Base-by-base conservation (phyloP, 2,888 invertebrate genomes). In the Andrena flavipes region DNA sequence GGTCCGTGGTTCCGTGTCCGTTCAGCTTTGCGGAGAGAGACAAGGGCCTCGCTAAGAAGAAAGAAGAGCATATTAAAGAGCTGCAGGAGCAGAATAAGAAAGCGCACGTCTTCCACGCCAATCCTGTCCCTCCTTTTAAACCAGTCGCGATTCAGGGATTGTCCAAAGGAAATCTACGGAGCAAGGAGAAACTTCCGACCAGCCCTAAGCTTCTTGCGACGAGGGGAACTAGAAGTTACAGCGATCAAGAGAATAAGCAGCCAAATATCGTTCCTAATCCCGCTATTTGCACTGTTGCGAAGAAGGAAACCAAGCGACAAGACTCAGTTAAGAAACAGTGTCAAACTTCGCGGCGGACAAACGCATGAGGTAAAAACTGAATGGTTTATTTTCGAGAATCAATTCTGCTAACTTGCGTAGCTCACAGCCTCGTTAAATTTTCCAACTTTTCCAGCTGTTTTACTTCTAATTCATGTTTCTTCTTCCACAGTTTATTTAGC, bases 101-200 rank as follows among this genome's bases (percentile, higher is more conserved):
- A 10, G 95, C 95, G 0, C 94, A 95, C 0, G 95, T 95, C 84
- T 97, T 97, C 89, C 96, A 96, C 92, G 97, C 97, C 0, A 96
- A 96, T 68, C 97, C 97, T 0, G 91, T 96, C 16, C 97, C 97
- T 0, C 87, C 94, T 93, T 88, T 95, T 89, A 90, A 95, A 93
- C 92, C 94, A 76, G 74, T 95, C 91, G 93, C 94, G 86, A 82
- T 94, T 51, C 93, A 89, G 74, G 71, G 90, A 8, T 69, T 69
- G 49, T 88, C 91, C 0, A 94, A 94, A 16, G 91, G 91, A 3
- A 91, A 84, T 70, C 51, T 88, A 54, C 84, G 62, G n/a, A 67
- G 42, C 56, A 90, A 85, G 49, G 88, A 84, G 68, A 90, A 86
- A 6, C n/a, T 4, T 65, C 64, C 70, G 23, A 30, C 13, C 2